phyloP scores from a whole-genome alignment of 2,797 vertebrate species.

The Babyrousa celebensis region DNA sequence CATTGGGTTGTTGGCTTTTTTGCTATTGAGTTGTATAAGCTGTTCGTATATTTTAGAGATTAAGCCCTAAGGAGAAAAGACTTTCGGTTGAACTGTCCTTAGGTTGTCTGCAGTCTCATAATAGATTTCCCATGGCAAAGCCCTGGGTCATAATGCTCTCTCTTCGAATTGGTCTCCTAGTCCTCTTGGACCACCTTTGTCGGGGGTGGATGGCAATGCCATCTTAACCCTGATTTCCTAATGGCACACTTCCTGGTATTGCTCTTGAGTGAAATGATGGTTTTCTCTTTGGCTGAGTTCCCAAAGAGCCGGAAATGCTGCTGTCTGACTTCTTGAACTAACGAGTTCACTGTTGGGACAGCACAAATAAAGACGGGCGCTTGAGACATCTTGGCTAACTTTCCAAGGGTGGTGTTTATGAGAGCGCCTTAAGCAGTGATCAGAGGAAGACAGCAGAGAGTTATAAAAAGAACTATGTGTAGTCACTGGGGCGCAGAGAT shows the following conservation, averaged over 20 bases:
- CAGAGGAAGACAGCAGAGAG: constrained; percentile 70
- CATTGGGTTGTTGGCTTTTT: no score
- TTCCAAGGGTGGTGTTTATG: constrained; percentile 72
- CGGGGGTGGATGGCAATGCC: background rate
- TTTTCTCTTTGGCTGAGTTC: constrained; percentile 89
- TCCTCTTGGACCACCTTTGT: background rate
- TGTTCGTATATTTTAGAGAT: no score
- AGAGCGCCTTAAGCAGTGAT: constrained; percentile 62
- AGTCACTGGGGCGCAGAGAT: constrained; percentile 49
- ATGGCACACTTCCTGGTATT: constrained; percentile 53
- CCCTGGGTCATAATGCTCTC: background rate
- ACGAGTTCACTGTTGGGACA: constrained; percentile 90
- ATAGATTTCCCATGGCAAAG: constrained; percentile 23
- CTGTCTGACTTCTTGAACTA: constrained; percentile 88
- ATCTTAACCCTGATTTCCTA: background rate
- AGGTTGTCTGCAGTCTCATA: background rate
- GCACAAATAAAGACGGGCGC: constrained; percentile 90
- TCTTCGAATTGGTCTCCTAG: background rate
- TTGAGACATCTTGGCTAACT: constrained; percentile 78
- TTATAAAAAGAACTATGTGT: constrained; percentile 76
- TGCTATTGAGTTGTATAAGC: no score
- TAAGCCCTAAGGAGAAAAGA: background rate
- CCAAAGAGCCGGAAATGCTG: constrained; percentile 89
- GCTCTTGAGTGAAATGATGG: constrained; percentile 86
- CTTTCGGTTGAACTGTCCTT: background rate